phyloP scores from a whole-genome alignment of 2,888 invertebrate genomes.

The Orchesella flavescens region DNA sequence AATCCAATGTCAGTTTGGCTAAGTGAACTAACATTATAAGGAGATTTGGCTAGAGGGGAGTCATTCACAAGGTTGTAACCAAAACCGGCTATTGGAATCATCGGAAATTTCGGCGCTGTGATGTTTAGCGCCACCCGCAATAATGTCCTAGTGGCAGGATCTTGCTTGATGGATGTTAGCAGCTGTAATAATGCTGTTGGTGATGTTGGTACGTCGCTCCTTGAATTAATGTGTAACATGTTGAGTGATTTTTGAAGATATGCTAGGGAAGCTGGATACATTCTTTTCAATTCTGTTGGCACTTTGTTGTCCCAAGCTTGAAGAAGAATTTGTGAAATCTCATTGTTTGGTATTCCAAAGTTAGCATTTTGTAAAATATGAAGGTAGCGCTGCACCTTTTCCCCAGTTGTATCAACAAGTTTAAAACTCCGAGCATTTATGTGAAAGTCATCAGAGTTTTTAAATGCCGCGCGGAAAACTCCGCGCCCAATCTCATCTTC shows the following conservation, averaged over 20 bases:
- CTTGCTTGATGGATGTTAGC: constrained; percentile 28
- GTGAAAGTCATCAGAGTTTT: constrained; percentile 51
- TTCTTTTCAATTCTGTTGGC: not conserved
- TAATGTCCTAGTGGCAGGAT: constrained; percentile 40
- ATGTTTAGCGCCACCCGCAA: constrained; percentile 39
- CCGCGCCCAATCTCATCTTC: constrained; percentile 55
- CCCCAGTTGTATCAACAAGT: not conserved
- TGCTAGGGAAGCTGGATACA: constrained; percentile 24
- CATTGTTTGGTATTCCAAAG: constrained; percentile 13
- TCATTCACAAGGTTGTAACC: constrained; percentile 58
- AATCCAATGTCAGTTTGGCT: constrained; percentile 56
- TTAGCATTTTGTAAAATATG: not conserved
- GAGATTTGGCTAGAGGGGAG: constrained; percentile 1
- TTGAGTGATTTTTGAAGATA: constrained; percentile 54
- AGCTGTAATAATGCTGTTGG: constrained; percentile 35
- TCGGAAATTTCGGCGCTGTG: constrained; percentile 28
- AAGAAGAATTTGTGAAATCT: constrained; percentile 31
- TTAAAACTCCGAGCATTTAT: not conserved
- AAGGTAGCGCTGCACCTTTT: constrained; percentile 38
- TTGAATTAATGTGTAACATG: constrained; percentile 20
- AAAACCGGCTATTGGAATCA: constrained; percentile 34
- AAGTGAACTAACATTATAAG: constrained; percentile 27
- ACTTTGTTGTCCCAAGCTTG: constrained; percentile 9
- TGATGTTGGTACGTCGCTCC: constrained; percentile 51
- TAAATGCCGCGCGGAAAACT: constrained; percentile 46